Base-by-base conservation (phyloP, 2,797 vertebrate genomes). In the Protosalanx chinensis region DNA sequence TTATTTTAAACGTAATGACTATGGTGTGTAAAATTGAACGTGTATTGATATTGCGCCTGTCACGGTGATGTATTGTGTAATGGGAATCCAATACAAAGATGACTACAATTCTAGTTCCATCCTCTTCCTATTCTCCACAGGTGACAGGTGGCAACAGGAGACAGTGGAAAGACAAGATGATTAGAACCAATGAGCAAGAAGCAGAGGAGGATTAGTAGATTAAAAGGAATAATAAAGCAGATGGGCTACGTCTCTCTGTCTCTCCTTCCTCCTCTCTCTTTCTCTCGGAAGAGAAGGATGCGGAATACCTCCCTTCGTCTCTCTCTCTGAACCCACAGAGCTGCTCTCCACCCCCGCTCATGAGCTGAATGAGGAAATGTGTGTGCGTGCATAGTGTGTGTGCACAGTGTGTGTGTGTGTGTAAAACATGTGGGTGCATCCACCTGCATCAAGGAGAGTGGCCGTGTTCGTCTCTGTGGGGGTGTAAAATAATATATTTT, bases 341-440 rank as follows among this genome's bases (percentile, higher is more conserved):
- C 58, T 66, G 32, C 77, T 77, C 75, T 76, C 83, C 82, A 71
- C 87, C 87, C 85, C 82, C 83, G 60, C 86, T 73, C 53, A 72
- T 73, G 30, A 7, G 23, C 65, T 67, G 41, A 85, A 79, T 37
- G 67, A 85, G 81, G 82, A 80, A 79, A 77, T 77, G n/a, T 72
- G 81, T 72, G 79, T 82, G 73, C 32, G n/a, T 32, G 69, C 80
- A 27, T 27, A 27, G 71, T 79, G 69, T 60, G 60, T 37, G 56
- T 41, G 58, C 49, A 23, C 46, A 51, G 53, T 73, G 70, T 68
- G 72, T 66, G 68, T 67, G 49, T 69, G 67, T 20, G 51, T 64
- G 20, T 41, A 61, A 74, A 87, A 87, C 87, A 87, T 87, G 89
- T 88, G 88, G 89, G 89, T 81, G 86, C 84, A 81, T 83, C 82